phyloP scores from a whole-genome alignment of 2,797 vertebrate species.

The Pseudotriccus pelzelni region DNA sequence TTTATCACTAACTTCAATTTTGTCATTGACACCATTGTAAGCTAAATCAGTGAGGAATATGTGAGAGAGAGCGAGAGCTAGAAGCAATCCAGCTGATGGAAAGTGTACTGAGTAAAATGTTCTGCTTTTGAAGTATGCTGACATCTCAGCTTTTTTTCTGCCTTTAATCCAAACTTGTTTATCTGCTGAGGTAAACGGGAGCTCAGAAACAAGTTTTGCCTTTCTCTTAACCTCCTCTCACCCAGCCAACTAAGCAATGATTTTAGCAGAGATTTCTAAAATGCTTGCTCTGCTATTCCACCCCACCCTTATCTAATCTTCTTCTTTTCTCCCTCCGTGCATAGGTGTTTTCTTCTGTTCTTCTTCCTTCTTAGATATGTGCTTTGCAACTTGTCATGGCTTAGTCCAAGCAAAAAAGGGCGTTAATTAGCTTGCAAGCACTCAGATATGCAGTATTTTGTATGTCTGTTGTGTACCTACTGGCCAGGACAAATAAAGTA shows the following conservation, averaged over 20 bases:
- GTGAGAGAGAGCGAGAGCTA: slow-evolving; percentile 44
- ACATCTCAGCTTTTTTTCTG: slow-evolving; percentile 47
- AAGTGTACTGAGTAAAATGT: slow-evolving; percentile 72
- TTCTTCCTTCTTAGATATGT: not conserved
- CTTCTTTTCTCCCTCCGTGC: not conserved
- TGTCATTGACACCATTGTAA: slow-evolving; percentile 42
- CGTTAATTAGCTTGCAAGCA: not conserved
- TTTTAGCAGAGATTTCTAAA: slow-evolving; percentile 46
- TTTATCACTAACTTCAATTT: slow-evolving; percentile 55
- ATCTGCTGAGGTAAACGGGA: slow-evolving; percentile 61
- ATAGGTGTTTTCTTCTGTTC: not conserved
- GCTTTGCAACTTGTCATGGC: not conserved
- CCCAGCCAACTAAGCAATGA: slow-evolving; percentile 28
- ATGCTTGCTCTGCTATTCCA: not conserved
- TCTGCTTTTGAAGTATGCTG: slow-evolving; percentile 67
- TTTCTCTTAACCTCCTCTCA: slow-evolving; percentile 52
- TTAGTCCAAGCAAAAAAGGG: not conserved
- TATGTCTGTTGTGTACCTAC: not conserved
- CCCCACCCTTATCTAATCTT: not conserved
- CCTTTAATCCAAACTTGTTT: slow-evolving; percentile 58
- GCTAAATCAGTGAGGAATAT: slow-evolving; percentile 21
- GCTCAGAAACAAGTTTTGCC: slow-evolving; percentile 44
- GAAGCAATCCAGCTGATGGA: slow-evolving; percentile 75
- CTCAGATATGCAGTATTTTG: not conserved
- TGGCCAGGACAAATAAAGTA: not conserved